These are phyloP conservation scores for Girardia tigrina DNA, from an alignment of 2,888 invertebrate species.

Conservation along the genomic window DNA sequence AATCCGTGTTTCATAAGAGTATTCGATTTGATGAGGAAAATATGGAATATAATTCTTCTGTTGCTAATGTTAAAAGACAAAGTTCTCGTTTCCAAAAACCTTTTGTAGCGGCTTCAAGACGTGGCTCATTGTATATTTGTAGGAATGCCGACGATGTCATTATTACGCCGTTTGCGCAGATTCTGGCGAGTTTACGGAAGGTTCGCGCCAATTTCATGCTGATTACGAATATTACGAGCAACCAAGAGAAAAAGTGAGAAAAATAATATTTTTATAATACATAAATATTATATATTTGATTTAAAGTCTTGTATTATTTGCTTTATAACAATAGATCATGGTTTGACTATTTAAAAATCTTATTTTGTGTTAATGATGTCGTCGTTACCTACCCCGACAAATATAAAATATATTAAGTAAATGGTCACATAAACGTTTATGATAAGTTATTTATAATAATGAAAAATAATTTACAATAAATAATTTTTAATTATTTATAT, in stretches of 20 bases:
- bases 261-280: background rate
- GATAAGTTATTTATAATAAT: too few relatives aligned
- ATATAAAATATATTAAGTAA: too few relatives aligned
- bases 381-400: too few relatives aligned
- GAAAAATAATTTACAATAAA: too few relatives aligned
- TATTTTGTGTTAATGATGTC: too few relatives aligned
- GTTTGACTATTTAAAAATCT: too few relatives aligned
- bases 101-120: constrained; percentile 31
- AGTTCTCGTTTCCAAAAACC: constrained; percentile 11
- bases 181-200: constrained; percentile 90
- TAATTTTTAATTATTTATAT: too few relatives aligned
- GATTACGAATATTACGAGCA: constrained; percentile 57
- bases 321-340: too few relatives aligned
- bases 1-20: constrained; percentile 16
- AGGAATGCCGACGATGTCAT: constrained; percentile 98
- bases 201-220: constrained; percentile 92
- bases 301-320: too few relatives aligned
- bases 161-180: constrained; percentile 98
- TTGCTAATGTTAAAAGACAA: background rate
- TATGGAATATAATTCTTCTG: background rate
- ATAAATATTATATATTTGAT: too few relatives aligned
- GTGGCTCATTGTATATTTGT: constrained; percentile 45
- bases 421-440: too few relatives aligned
- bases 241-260: background rate
- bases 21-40: constrained; percentile 9